Evolutionary conservation across 2,888 invertebrate genomes (phyloP), one percentile per base, ranked within the genome.

Genomic region (Troides aeacus): DNA sequence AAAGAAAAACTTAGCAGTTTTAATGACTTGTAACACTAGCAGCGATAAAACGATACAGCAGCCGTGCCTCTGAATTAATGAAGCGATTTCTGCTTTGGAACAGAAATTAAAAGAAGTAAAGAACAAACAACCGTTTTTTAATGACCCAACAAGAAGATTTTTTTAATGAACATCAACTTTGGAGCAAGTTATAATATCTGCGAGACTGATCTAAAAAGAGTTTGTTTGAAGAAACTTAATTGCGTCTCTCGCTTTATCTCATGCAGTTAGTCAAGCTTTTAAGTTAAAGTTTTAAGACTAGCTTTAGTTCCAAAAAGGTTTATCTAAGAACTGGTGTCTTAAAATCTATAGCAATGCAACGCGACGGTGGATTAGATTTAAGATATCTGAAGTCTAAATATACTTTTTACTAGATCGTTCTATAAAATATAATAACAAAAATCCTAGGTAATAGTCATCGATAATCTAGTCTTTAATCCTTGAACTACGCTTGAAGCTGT

Each of bases 81-180:
- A 62, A 62, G 42, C 62, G 62, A 62, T 62, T 62, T 42, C 36
- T 61, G 61, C 39, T 30, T 42, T 46, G 21, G 18, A 42, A 21
- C 21, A 42, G 42, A 42, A 21, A 21, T 42, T 39, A 21, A 62
- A 62, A 62, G 62, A 46, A 62, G 8, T 10, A 62, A 42, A 42
- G 23, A 62, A 62, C 42, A 46, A 62, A 46, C 61, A 61, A 39
- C n/a, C 50, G 15, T n/a, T 61, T 39, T 61, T n/a, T 61, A 61
- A 61, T 56, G 63, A 64, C 21, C 21, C 57, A 56, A 36, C 30
- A 36, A 21, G 3, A 12, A n/a, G 21, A 64, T 42, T 64, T 57
- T 21, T 30, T 64, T 57, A 64, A 64, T 42, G 57, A 64, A 64
- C 23, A 18, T 63, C 24, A 57, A 36, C 17, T 64, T 64, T 39